A percentile compares a stretch with the other conserved stretches of the same genome.
phyloP scores from a whole-genome alignment of 30 jellyfish, hydroid and myxozoan species.

The Cassiopea xamachana region DNA sequence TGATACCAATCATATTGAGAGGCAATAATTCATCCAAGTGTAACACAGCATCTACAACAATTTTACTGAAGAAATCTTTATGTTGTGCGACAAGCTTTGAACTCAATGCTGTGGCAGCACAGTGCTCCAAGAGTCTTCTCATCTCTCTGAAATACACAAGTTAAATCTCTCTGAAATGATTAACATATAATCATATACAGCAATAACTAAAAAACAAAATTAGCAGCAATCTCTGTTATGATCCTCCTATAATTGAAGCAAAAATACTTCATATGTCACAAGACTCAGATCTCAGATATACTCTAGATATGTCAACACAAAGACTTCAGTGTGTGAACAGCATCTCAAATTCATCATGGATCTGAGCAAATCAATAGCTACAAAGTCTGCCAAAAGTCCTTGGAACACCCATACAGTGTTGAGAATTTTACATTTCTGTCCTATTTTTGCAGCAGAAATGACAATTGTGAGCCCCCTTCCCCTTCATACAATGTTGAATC shows the following conservation, averaged over 20 bases:
- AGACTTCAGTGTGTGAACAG: conserved; percentile 76
- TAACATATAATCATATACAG: too few species aligned
- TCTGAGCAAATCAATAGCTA: conserved; percentile 8
- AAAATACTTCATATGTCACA: background rate
- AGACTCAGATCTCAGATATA: conserved; percentile 52
- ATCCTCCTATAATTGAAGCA: too few species aligned
- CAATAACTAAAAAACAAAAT: too few species aligned
- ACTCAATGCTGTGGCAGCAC: conserved; percentile 99
- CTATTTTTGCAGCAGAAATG: too few species aligned
- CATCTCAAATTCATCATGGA: conserved; percentile 66
- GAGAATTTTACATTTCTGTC: too few species aligned
- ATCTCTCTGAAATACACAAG: conserved; percentile 78
- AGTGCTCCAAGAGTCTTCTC: conserved; percentile 84
- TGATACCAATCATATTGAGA: conserved; percentile 96
- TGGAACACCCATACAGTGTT: too few species aligned
- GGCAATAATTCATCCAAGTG: conserved; percentile 96
- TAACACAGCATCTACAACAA: conserved; percentile 97
- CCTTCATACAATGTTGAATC: too few species aligned
- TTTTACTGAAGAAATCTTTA: conserved; percentile 89
- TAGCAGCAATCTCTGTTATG: too few species aligned
- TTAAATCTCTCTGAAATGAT: background rate
- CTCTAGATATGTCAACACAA: conserved; percentile 8
- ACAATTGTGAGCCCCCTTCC: too few species aligned
- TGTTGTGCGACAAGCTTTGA: conserved; percentile 94
- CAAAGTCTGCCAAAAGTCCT: too few species aligned